Evolutionary conservation across 2,113 vertebrate species (phyloP).

Genomic region (Chunga burmeisteri): DNA sequence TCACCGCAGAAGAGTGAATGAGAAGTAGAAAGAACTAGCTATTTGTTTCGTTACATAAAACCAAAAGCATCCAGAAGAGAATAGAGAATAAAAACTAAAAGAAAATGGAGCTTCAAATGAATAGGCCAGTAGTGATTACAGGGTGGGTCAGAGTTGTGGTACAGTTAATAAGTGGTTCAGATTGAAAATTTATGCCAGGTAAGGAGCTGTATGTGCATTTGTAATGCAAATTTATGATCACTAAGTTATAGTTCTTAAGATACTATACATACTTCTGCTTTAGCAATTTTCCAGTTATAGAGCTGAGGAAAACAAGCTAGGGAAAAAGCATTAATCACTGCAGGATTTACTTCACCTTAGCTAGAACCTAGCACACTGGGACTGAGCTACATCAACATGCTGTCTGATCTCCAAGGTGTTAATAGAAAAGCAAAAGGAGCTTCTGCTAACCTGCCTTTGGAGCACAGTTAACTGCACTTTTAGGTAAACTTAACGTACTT

Average conservation of each 20-base stretch:
- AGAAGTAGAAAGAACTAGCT: not conserved
- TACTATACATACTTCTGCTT: conserved; percentile 37
- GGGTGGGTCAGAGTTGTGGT: conserved; percentile 9
- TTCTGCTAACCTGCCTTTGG: not conserved
- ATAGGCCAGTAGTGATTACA: conserved; percentile 24
- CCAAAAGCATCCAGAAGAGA: not conserved
- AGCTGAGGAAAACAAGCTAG: not conserved
- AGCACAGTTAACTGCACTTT: not conserved
- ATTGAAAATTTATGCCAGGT: conserved; percentile 8
- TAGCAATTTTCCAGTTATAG: conserved; percentile 39
- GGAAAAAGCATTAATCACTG: conserved; percentile 1
- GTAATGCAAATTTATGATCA: conserved; percentile 57
- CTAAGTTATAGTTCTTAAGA: conserved; percentile 21
- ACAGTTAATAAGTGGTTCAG: conserved; percentile 25
- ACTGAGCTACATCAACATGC: not conserved
- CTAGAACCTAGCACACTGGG: not conserved
- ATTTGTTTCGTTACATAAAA: not conserved
- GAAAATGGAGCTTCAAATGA: conserved; percentile 10
- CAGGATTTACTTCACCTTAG: not conserved
- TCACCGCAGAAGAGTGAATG: not conserved
- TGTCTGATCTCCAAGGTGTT: not conserved
- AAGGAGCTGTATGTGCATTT: not conserved
- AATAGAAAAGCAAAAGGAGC: not conserved
- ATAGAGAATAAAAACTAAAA: not conserved
- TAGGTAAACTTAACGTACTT: not conserved